phyloP scores from a whole-genome alignment of 2,797 vertebrate species.

The Eupleurogrammus muticus region DNA sequence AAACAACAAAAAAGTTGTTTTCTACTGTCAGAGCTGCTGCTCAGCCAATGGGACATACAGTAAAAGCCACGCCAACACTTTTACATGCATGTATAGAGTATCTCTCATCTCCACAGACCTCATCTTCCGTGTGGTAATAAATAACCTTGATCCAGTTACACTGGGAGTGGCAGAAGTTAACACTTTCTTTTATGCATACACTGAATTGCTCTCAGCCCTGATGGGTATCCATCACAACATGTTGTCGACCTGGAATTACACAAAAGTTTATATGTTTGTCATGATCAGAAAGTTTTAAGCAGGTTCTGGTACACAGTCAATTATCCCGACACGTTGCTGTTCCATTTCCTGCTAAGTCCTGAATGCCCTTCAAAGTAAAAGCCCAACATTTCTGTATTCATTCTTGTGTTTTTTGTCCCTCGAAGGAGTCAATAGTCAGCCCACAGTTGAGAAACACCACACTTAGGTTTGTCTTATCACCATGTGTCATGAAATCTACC shows the following conservation, averaged over 20 bases:
- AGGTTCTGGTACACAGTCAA: too few relatives aligned
- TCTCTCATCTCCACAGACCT: neutral
- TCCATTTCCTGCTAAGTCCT: too few relatives aligned
- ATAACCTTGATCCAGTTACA: conserved; percentile 34
- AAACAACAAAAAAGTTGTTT: too few relatives aligned
- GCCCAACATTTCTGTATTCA: too few relatives aligned
- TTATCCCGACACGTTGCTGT: too few relatives aligned
- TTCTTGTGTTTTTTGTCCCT: too few relatives aligned
- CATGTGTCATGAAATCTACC: too few relatives aligned
- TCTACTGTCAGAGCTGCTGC: neutral
- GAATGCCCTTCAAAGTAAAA: too few relatives aligned
- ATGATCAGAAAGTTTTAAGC: too few relatives aligned
- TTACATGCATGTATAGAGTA: conserved; percentile 1
- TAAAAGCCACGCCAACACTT: neutral
- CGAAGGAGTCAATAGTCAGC: too few relatives aligned
- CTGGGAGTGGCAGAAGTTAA: conserved; percentile 5
- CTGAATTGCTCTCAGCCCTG: neutral
- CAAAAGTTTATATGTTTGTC: neutral
- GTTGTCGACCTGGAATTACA: neutral
- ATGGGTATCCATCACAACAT: neutral
- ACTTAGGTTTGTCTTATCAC: too few relatives aligned
- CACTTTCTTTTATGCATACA: neutral
- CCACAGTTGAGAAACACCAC: too few relatives aligned
- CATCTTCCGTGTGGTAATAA: conserved; percentile 31
- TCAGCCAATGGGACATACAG: neutral